Conservation (phyloP, 2,113 vertebrate genomes). For the Hypocryptadius cinnamomeus region DNA sequence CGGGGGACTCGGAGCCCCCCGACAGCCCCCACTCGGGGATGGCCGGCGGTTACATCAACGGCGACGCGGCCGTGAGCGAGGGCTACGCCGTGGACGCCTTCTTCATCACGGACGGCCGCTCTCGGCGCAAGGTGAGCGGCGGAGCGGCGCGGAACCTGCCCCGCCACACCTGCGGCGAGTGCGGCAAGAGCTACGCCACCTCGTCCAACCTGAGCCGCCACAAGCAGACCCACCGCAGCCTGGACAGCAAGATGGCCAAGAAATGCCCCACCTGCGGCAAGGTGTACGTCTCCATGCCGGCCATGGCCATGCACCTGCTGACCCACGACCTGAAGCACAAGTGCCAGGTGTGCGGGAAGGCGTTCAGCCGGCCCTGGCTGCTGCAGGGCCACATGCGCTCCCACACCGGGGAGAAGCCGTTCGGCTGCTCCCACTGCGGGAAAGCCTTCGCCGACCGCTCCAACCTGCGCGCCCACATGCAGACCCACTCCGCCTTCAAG, state of each 20-base stretch:
- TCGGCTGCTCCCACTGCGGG: conserved; percentile 93
- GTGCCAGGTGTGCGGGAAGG: conserved; percentile 93
- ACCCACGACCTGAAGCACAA: conserved; percentile 98
- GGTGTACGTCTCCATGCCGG: conserved; percentile 91
- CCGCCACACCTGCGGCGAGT: conserved; percentile 91
- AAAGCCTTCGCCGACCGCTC: conserved; percentile 97
- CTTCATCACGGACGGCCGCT: neutral
- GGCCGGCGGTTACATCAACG: neutral
- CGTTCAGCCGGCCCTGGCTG: conserved; percentile 94
- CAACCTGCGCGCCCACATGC: conserved; percentile 98
- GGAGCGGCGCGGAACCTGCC: neutral
- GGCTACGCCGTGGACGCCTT: neutral
- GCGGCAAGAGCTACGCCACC: conserved; percentile 95
- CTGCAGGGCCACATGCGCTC: conserved; percentile 96
- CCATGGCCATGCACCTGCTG: conserved; percentile 93
- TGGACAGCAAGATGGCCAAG: conserved; percentile 97
- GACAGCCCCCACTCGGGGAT: neutral
- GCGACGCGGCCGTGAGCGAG: neutral
- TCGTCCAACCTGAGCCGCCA: conserved; percentile 98
- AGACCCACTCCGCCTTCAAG: conserved; percentile 99
- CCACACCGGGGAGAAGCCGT: conserved; percentile 94
- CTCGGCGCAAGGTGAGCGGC: neutral
- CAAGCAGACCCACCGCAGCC: conserved; percentile 98
- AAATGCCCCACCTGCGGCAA: conserved; percentile 93
- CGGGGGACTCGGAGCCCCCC: neutral